Evolutionary conservation across 2,113 vertebrate species (phyloP), one percentile per base, ranked within the genome.

Genomic region (Holacanthus passer): DNA sequence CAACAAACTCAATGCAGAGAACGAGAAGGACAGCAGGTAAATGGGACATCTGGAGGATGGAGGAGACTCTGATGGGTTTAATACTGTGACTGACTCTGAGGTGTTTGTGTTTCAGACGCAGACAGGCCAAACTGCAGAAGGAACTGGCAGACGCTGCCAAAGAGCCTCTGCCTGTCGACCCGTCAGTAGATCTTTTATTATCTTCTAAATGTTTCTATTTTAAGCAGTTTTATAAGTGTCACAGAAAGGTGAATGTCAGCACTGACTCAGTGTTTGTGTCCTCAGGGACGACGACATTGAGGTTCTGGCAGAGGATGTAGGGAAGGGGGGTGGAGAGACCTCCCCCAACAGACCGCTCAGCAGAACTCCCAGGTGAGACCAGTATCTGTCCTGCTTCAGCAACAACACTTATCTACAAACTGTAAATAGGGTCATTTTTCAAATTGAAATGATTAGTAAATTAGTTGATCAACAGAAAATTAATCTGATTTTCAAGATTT

Each of bases 111-210:
- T 81, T 16, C 82, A 99, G 98, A 86, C 95, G 97, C 56, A 93
- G 98, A 69, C 98, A 99, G 74, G 98, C 97, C 43, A 97, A 96
- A 64, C 95, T 99, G 43, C 98, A 99, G 95, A 99, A 99, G 84
- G 98, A 99, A 8, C 94, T 99, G 0, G 98, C 98, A 0, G 98
- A 99, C 59, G 98, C 98, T n/a, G 98, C 98, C 0, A 99, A 99
- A 77, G 98, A 99, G 6, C 98, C 97, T 0, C 94, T 99, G 27
- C 96, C 98, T 0, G 91, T 98, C 11, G 98, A 99, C 65, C 95
- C 92, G 98, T 99, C 89, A 98, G 98, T 95, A 87, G 1, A 45
- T 14, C 8, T 56, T 29, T 16, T 8, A 3, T 56, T 31, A 7
- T 47, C 55, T 19, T 41, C 39, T 41, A 10, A 12, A 2, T 41